Base-by-base conservation (phyloP, 2,113 vertebrate genomes). In the Nymphicus hollandicus region DNA sequence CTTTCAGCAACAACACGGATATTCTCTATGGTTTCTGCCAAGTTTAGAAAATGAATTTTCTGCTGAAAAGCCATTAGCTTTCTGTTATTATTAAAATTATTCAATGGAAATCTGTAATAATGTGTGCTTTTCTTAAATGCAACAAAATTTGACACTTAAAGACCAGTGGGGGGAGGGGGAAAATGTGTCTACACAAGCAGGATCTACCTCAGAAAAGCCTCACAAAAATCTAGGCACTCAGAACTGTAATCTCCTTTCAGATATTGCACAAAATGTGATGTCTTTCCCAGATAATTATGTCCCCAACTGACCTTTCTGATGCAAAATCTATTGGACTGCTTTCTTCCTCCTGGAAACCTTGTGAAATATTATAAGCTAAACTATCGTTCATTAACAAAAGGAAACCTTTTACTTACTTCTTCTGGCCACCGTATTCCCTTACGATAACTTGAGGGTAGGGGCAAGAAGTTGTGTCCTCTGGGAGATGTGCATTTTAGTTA, bases 21-120 rank as follows among this genome's bases (percentile, higher is more conserved):
- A 81, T 66, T 81, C 60, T 71, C 60, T 13, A 70, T 29, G 37
- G 28, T 70, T 95, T 89, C 69, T 89, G 81, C 69, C 78, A 77
- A 8, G 65, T 86, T 50, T 47, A 52, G 69, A 49, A 73, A 88
- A 91, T 47, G 23, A 58, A 76, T 79, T 68, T 87, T 91, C 65
- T 87, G 69, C 47, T 93, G 84, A 91, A 61, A 87, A 64, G 65
- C 46, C 78, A 89, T 79, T 78, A 76, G 73, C 50, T 91, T 92
- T 87, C 81, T 89, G 60, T 43, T 79, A 60, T 64, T 84, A 91
- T 79, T 81, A 92, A 89, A 79, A 88, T 68, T 50, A 76, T 79
- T 91, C 29, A 64, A 43, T 63, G 56, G 65, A 65, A 72, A 86
- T 91, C 81, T 94, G 87, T 79, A 93, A 85, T 0, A 0, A 13